These are phyloP conservation scores for Halcyon chelicuti DNA, from an alignment of 2,797 vertebrate genomes.

Conservation along the genomic window DNA sequence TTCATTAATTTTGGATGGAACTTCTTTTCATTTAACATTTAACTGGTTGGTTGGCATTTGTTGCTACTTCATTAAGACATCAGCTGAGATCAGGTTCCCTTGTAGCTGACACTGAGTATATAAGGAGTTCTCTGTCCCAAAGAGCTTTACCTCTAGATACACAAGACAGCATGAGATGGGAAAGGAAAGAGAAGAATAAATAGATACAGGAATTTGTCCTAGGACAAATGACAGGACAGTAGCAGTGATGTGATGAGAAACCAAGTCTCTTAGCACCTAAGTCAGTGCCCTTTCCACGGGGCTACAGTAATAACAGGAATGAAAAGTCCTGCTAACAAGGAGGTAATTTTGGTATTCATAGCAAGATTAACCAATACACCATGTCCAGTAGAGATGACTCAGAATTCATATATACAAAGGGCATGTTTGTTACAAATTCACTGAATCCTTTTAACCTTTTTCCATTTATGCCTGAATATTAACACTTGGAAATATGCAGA, in stretches of 20 bases:
- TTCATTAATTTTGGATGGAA: neutral
- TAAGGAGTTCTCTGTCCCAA: neutral
- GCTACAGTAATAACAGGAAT: conserved; percentile 6
- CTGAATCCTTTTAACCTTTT: conserved; percentile 68
- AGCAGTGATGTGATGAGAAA: neutral
- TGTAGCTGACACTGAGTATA: neutral
- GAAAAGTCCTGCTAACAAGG: conserved; percentile 5
- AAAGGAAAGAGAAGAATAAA: neutral
- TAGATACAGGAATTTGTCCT: neutral
- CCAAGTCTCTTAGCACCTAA: neutral
- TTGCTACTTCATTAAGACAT: neutral
- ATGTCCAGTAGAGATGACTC: neutral
- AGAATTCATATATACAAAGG: conserved; percentile 60
- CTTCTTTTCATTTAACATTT: neutral
- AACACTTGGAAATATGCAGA: conserved; percentile 20
- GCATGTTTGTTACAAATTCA: conserved; percentile 51
- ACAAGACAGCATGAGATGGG: neutral
- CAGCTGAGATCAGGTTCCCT: neutral
- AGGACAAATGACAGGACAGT: neutral
- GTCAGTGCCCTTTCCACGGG: conserved; percentile 27
- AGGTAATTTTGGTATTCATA: conserved; percentile 63
- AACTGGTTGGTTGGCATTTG: neutral
- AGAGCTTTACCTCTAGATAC: neutral
- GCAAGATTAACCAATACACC: conserved; percentile 40
- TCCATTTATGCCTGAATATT: conserved; percentile 59